Percentiles rank a stretch among this genome's conserved stretches.
These are phyloP conservation scores for Schrankia costaestrigalis DNA, from an alignment of 2,888 invertebrate species.

Conservation along the genomic window DNA sequence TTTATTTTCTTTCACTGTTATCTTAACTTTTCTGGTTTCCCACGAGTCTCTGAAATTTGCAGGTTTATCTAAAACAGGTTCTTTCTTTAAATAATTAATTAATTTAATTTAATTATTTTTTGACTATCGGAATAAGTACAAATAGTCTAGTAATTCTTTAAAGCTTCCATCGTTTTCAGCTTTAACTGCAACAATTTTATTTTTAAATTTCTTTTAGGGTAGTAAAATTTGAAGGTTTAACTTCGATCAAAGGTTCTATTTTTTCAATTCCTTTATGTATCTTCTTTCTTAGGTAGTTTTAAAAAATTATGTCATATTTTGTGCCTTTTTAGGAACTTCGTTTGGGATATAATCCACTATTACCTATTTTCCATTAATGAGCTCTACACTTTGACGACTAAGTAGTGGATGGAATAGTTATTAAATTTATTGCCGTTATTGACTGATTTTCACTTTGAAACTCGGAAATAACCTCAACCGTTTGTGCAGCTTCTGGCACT, in stretches of 20 bases:
- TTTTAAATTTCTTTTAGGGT: conserved; percentile 26
- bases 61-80: conserved; percentile 21
- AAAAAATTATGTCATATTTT: conserved; percentile 22
- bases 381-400: conserved; percentile 22
- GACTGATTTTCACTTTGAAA: conserved; percentile 13
- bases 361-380: conserved; percentile 17
- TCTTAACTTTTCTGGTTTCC: conserved; percentile 20
- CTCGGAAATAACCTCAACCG: conserved; percentile 14
- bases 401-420: conserved; percentile 17
- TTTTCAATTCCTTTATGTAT: conserved; percentile 20
- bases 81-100: no score
- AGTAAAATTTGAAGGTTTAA: no score
- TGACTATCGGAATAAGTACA: no score
- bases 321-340: conserved; percentile 14
- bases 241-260: conserved; percentile 21
- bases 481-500: conserved; percentile 16
- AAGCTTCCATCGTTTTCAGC: no score
- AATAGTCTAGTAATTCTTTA: no score
- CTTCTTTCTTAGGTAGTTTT: conserved; percentile 16
- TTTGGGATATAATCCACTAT: conserved; percentile 17
- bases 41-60: no score
- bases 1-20: conserved; percentile 19
- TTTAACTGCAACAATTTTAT: no score
- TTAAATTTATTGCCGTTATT: conserved; percentile 14
- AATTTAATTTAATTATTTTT: conserved; percentile 8